Evolutionary conservation across 2,888 invertebrate genomes (phyloP).

Genomic region (Cynaeus angustus): DNA sequence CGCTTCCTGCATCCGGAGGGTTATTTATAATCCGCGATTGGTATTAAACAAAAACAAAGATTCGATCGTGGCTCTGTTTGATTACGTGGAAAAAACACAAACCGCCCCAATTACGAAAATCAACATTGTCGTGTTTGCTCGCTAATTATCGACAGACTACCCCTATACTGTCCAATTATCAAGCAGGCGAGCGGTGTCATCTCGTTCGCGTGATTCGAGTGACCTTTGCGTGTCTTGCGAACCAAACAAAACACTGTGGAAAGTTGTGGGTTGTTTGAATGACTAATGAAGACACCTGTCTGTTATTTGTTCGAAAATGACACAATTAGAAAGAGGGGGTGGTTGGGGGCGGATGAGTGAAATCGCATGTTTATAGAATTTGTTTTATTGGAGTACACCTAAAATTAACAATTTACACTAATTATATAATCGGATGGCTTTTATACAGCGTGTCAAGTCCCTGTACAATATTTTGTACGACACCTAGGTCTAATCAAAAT

Average conservation of each 20-base stretch:
- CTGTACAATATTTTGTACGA: slow-evolving; percentile 63
- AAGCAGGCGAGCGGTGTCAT: slow-evolving; percentile 43
- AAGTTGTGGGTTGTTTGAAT: slow-evolving; percentile 53
- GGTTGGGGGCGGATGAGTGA: too few relatives aligned
- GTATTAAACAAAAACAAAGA: slow-evolving; percentile 31
- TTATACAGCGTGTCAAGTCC: slow-evolving; percentile 62
- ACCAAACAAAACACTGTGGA: slow-evolving; percentile 46
- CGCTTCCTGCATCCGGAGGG: slow-evolving; percentile 3
- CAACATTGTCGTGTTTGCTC: slow-evolving; percentile 44
- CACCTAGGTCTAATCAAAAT: slow-evolving; percentile 55
- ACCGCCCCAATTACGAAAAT: slow-evolving; percentile 41
- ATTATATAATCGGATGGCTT: slow-evolving; percentile 64
- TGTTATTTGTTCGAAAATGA: too few relatives aligned
- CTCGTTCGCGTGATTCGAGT: slow-evolving; percentile 58
- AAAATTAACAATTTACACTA: slow-evolving; percentile 70
- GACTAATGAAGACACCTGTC: slow-evolving; percentile 62
- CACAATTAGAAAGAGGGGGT: too few relatives aligned
- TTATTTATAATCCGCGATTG: slow-evolving; percentile 10
- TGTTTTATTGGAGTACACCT: slow-evolving; percentile 69
- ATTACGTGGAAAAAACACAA: slow-evolving; percentile 27
- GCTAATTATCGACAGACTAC: slow-evolving; percentile 38
- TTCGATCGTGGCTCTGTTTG: background rate
- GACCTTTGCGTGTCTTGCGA: slow-evolving; percentile 63
- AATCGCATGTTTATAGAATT: slow-evolving; percentile 61
- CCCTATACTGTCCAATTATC: slow-evolving; percentile 38